phyloP scores from a whole-genome alignment of 2,888 invertebrate genomes.

The Agrochola circellaris region DNA sequence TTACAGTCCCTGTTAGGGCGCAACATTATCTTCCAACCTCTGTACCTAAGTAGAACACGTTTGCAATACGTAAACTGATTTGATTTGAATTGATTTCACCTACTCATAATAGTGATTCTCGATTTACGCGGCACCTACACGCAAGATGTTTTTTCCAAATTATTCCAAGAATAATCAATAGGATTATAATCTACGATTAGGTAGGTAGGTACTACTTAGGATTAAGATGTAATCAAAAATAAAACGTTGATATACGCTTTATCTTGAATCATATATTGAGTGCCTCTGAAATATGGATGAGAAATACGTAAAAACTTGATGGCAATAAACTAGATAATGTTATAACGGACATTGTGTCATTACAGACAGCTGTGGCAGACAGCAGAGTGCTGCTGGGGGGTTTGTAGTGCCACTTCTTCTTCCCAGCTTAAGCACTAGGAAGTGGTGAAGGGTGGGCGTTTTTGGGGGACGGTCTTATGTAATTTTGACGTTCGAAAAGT shows the following conservation, averaged over 20 bases:
- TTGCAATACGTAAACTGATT: not conserved
- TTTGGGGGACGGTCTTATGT: no score
- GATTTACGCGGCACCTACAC: not conserved
- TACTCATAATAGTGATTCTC: not conserved
- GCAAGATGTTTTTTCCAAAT: not conserved
- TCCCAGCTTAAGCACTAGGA: no score
- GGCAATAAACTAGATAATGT: no score
- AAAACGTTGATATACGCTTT: constrained; percentile 14
- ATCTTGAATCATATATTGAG: constrained; percentile 24
- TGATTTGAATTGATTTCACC: not conserved
- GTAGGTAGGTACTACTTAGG: constrained; percentile 18
- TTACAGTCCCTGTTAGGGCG: not conserved
- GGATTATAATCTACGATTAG: constrained; percentile 12
- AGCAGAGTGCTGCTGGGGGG: no score
- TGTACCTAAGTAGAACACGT: not conserved
- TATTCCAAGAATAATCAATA: constrained; percentile 25
- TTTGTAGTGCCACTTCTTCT: no score
- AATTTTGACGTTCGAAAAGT: no score
- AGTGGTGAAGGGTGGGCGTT: no score
- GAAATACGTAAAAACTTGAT: no score
- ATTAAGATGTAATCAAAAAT: constrained; percentile 29
- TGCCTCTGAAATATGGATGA: constrained; percentile 12
- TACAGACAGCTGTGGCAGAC: no score
- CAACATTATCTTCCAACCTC: not conserved
- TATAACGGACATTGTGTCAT: no score